Evolutionary conservation across 37 sponge, comb jelly and placozoan species (phyloP).

Genomic region (Crambe crambe): DNA sequence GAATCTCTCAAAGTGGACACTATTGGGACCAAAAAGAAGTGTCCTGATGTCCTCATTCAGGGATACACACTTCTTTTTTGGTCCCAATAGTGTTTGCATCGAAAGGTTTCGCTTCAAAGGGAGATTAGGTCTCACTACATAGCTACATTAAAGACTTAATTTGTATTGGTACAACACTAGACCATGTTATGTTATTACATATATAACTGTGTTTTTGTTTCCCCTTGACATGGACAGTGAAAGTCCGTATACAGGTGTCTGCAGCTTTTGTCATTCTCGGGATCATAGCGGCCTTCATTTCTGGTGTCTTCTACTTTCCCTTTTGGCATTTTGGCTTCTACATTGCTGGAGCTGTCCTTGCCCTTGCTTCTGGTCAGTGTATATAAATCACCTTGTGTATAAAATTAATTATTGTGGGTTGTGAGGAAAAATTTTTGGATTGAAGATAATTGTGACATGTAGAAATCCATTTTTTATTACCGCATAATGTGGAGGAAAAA

Average conservation of each 20-base stretch:
- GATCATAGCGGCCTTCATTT: constrained; percentile 50
- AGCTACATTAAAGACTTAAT: no score
- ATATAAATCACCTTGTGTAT: not conserved
- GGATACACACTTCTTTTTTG: no score
- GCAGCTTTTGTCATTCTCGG: constrained; percentile 63
- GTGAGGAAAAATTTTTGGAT: no score
- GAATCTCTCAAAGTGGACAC: no score
- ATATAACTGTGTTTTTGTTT: not conserved
- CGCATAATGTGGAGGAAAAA: no score
- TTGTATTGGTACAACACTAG: not conserved
- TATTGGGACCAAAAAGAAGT: no score
- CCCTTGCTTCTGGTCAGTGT: constrained; percentile 27
- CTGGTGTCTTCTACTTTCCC: constrained; percentile 52
- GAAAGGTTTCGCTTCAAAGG: no score
- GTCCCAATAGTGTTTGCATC: no score
- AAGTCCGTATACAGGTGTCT: constrained; percentile 34
- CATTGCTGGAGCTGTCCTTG: constrained; percentile 40
- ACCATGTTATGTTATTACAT: not conserved
- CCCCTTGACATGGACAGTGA: constrained; percentile 32
- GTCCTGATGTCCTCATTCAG: no score
- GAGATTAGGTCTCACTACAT: no score
- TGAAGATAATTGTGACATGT: no score
- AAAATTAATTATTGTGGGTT: not conserved
- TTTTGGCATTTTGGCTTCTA: constrained; percentile 34
- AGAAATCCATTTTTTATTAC: no score